Percentiles rank a stretch among this genome's conserved stretches.
These are phyloP conservation scores for Pantherophis alleghaniensis DNA, from an alignment of 2,797 vertebrate genomes.

Conservation along the genomic window DNA sequence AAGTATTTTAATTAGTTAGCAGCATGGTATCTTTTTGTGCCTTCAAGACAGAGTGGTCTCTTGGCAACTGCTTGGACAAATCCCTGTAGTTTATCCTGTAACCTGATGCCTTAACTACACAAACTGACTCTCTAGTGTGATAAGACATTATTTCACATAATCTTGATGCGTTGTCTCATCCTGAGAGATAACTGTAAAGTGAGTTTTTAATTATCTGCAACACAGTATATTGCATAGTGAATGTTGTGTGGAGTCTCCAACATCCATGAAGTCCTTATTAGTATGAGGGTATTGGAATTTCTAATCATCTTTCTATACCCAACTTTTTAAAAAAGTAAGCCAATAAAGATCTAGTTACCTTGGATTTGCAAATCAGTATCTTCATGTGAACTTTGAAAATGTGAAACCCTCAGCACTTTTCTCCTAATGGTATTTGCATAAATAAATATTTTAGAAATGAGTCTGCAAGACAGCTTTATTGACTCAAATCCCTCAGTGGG, in stretches of 20 bases:
- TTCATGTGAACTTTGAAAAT: conserved; percentile 17
- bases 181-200: not conserved
- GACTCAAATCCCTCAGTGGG: conserved; percentile 7
- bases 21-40: not conserved
- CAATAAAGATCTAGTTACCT: not conserved
- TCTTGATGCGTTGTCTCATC: not conserved
- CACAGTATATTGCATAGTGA: conserved; percentile 7
- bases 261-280: not conserved
- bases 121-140: not conserved
- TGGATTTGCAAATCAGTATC: not conserved
- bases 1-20: conserved; percentile 38
- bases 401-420: not conserved
- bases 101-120: not conserved
- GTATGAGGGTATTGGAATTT: not conserved
- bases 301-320: not conserved
- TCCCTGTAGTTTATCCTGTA: not conserved
- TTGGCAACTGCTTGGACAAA: not conserved
- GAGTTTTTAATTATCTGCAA: conserved; percentile 21
- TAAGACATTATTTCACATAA: not conserved
- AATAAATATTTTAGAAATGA: conserved; percentile 20
- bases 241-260: not conserved
- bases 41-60: not conserved
- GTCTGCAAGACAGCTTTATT: conserved; percentile 15
- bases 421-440: not conserved
- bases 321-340: not conserved